phyloP scores from a whole-genome alignment of 1,140 invertebrate genomes.

The Callitettix versicolor region DNA sequence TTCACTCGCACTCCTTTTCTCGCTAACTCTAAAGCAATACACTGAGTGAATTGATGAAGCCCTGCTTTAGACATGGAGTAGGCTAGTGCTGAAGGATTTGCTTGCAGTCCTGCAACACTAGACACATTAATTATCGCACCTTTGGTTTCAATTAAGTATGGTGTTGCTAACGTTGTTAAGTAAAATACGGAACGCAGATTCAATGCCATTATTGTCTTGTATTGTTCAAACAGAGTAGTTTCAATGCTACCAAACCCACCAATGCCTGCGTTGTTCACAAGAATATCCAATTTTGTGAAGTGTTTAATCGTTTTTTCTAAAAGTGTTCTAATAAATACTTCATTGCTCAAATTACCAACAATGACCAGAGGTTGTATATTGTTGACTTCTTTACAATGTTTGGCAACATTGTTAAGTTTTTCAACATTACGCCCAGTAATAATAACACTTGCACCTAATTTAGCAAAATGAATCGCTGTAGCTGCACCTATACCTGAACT shows the following conservation, averaged over 20 bases:
- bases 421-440: constrained; percentile 20
- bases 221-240: constrained; percentile 68
- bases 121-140: constrained; percentile 86
- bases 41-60: constrained; percentile 52
- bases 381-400: constrained; percentile 26
- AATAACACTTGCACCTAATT: constrained; percentile 10
- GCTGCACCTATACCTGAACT: too few species aligned
- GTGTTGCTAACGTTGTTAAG: constrained; percentile 69
- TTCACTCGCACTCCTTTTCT: constrained; percentile 24
- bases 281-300: constrained; percentile 60
- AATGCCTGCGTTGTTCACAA: constrained; percentile 83
- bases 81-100: constrained; percentile 28
- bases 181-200: constrained; percentile 78
- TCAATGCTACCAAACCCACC: constrained; percentile 72
- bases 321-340: constrained; percentile 59
- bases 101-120: constrained; percentile 48
- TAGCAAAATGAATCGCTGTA: constrained; percentile 7
- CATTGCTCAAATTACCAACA: constrained; percentile 61
- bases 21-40: constrained; percentile 42
- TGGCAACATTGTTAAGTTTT: constrained; percentile 31
- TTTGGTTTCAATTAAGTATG: constrained; percentile 67
- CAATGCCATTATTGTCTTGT: constrained; percentile 69
- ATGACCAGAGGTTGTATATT: constrained; percentile 36
- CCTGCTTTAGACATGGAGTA: constrained; percentile 52
- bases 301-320: constrained; percentile 55